A percentile compares a stretch with the other conserved stretches of the same genome.
phyloP scores from a whole-genome alignment of 1,140 invertebrate species.

The Diorhabda carinulata region DNA sequence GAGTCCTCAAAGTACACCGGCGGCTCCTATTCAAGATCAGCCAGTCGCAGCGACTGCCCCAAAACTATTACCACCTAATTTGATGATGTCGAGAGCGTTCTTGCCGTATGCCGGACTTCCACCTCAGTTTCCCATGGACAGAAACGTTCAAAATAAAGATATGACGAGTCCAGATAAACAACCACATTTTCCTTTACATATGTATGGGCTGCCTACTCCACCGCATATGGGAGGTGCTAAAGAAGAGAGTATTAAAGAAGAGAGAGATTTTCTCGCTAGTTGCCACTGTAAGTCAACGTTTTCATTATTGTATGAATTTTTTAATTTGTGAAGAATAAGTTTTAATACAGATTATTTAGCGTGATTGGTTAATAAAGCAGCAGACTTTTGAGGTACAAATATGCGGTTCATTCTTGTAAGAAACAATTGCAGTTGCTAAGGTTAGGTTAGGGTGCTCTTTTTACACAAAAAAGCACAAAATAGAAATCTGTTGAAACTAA shows the following conservation, averaged over 20 bases:
- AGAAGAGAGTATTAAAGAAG: conserved; percentile 52
- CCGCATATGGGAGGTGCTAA: conserved; percentile 37
- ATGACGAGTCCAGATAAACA: conserved; percentile 39
- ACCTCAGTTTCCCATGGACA: conserved; percentile 51
- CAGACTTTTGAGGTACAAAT: too few species aligned
- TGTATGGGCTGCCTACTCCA: conserved; percentile 44
- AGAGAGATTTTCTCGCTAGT: conserved; percentile 57
- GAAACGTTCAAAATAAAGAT: conserved; percentile 44
- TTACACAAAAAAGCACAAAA: too few species aligned
- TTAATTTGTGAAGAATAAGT: too few species aligned
- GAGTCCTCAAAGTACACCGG: conserved; percentile 38
- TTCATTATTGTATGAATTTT: too few species aligned
- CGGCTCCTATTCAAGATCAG: conserved; percentile 49
- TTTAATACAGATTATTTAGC: too few species aligned
- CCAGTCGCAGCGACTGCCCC: conserved; percentile 58
- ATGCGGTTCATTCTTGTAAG: too few species aligned
- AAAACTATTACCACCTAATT: conserved; percentile 54
- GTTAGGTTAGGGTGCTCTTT: too few species aligned
- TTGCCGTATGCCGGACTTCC: conserved; percentile 58
- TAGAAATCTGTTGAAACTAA: too few species aligned
- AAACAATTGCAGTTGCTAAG: too few species aligned
- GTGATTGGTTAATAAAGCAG: too few species aligned
- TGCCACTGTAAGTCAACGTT: conserved; percentile 57
- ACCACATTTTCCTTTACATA: conserved; percentile 46
- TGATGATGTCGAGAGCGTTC: conserved; percentile 57